Evolutionary conservation across 2,113 vertebrate genomes (phyloP), one percentile per base, ranked within the genome.

Genomic region (Colistium nudipinnis): DNA sequence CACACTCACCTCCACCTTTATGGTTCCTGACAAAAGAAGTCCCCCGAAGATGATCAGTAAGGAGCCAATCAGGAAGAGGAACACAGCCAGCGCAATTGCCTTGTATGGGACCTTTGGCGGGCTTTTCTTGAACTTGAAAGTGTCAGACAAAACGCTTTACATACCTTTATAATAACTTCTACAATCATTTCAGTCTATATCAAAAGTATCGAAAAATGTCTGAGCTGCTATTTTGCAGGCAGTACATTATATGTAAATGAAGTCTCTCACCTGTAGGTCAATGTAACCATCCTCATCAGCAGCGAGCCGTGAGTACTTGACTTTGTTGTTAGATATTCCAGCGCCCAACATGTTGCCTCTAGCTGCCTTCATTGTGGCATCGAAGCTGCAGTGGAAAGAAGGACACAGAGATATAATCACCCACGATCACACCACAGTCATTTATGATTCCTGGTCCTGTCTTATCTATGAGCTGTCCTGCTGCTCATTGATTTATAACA

Each of bases 71-170:
- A 97, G 70, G 84, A 99, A 98, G 57, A 98, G 93, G 82, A 98
- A 94, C 0, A 93, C 56, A 1, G 97, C 97, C 70, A 98, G 91
- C 0, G 94, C 95, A 1, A 98, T 98, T 0, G 97, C 97, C 88
- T 96, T 98, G 87, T 98, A 98, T 0, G 97, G 97, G 53, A 99
- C 92, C 91, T 95, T 97, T 12, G 97, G 96, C 0, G 95, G 95
- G 54, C 93, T 97, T 86, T 92, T 98, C 93, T 98, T 98, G 87
- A 98, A 98, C 97, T 99, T 89, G 0, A 56, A 56, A 53, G 9
- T 1, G n/a, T 44, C 0, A 22, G 13, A 55, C 17, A 43, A 6
- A 7, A 43, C 1, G 17, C 39, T 12, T 53, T 30, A 33, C n/a
- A n/a, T n/a, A n/a, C 14, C 20, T 33, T 20, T 33, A 28, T 30